phyloP scores from a whole-genome alignment of 2,113 vertebrate genomes.

The Periophthalmodon schlosseri region DNA sequence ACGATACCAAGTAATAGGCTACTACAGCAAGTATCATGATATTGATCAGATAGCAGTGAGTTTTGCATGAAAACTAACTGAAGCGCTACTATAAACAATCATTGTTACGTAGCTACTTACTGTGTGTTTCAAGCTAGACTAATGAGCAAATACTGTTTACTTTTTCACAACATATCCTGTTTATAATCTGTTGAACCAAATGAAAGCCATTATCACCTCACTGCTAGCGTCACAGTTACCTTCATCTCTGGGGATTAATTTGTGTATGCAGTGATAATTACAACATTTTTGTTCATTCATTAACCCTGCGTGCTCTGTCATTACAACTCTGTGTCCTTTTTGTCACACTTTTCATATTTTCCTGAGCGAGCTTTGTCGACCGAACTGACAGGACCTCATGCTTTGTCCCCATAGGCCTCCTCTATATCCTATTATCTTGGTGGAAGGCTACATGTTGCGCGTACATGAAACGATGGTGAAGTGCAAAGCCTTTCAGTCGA shows the following conservation, averaged over 20 bases:
- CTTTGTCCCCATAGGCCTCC: constrained; percentile 27
- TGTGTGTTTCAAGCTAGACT: too few species aligned
- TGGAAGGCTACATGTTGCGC: constrained; percentile 23
- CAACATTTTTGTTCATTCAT: neutral
- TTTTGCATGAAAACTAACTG: too few species aligned
- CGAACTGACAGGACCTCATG: constrained; percentile 23
- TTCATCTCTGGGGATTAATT: neutral
- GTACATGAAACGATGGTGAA: constrained; percentile 26
- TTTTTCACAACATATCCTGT: too few species aligned
- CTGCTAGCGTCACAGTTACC: neutral
- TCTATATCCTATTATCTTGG: constrained; percentile 29
- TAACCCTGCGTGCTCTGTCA: constrained; percentile 3
- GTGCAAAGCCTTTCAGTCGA: constrained; percentile 18
- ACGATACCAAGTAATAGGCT: too few species aligned
- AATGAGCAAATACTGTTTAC: too few species aligned
- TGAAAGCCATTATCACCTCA: neutral
- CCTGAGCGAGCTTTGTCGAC: constrained; percentile 11
- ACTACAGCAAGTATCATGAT: too few species aligned
- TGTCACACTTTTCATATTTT: constrained; percentile 1
- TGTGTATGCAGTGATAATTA: neutral
- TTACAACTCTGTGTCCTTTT: constrained; percentile 4
- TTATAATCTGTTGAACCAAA: neutral
- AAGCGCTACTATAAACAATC: too few species aligned
- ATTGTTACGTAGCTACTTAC: too few species aligned
- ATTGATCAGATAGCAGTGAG: too few species aligned